These are phyloP conservation scores for Hydropsyche tenuis DNA, from an alignment of 1,140 invertebrate species.

Conservation along the genomic window DNA sequence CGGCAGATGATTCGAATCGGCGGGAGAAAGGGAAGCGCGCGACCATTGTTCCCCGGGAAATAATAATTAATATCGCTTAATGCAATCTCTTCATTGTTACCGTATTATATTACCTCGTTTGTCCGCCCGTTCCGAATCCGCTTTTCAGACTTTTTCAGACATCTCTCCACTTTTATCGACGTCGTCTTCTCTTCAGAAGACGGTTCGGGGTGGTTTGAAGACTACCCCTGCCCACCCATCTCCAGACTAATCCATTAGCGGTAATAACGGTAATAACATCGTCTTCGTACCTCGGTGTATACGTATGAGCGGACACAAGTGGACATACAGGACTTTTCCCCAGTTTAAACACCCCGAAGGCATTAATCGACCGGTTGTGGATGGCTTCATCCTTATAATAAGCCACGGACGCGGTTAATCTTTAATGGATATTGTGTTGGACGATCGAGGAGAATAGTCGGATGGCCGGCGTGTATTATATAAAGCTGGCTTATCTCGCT, in stretches of 20 bases:
- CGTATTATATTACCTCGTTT: constrained; percentile 19
- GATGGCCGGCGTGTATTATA: too few species aligned
- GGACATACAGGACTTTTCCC: constrained; percentile 7
- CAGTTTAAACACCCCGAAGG: not conserved
- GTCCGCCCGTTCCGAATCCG: not conserved
- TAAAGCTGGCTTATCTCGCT: too few species aligned
- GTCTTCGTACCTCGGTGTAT: too few species aligned
- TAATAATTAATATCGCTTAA: constrained; percentile 31
- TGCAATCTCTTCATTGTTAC: constrained; percentile 8
- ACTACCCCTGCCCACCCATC: not conserved
- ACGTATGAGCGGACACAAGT: constrained; percentile 35
- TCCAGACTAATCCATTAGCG: constrained; percentile 45
- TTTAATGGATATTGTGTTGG: too few species aligned
- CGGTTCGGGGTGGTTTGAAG: not conserved
- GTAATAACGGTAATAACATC: constrained; percentile 44
- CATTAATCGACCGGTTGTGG: constrained; percentile 5
- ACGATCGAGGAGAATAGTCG: too few species aligned
- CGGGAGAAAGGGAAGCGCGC: not conserved
- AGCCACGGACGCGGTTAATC: too few species aligned
- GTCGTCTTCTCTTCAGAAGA: constrained; percentile 16
- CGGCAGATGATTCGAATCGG: not conserved
- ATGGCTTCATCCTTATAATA: not conserved
- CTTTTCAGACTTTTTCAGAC: constrained; percentile 5
- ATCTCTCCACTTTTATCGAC: constrained; percentile 34
- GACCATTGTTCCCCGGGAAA: not conserved